These are phyloP conservation scores for Taurulus bubalis DNA, from an alignment of 2,113 vertebrate species.

Conservation along the genomic window DNA sequence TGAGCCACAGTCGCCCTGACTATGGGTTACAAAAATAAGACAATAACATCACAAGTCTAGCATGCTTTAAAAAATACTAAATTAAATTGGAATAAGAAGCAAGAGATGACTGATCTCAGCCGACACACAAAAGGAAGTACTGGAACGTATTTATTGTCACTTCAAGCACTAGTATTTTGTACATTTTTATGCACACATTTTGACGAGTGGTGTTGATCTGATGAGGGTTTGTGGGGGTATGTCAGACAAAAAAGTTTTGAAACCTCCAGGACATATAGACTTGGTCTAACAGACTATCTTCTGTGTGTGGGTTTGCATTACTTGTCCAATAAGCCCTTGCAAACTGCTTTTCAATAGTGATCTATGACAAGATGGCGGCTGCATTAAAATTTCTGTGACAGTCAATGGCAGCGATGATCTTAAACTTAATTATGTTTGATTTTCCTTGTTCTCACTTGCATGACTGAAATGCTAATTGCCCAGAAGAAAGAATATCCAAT, in stretches of 20 bases:
- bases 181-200: neutral
- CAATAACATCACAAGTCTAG: neutral
- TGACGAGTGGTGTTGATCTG: neutral
- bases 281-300: neutral
- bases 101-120: neutral
- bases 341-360: neutral
- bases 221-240: neutral
- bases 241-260: neutral
- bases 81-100: neutral
- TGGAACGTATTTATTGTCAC: too few relatives aligned
- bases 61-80: neutral
- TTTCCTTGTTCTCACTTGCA: slow-evolving; percentile 9
- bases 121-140: neutral
- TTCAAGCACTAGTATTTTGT: neutral
- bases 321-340: neutral
- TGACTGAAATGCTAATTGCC: neutral
- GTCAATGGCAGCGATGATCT: neutral
- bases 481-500: slow-evolving; percentile 10
- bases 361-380: neutral
- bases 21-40: neutral
- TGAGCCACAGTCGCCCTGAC: too few relatives aligned
- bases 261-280: neutral
- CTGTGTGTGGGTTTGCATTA: slow-evolving; percentile 11
- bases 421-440: neutral
- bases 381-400: neutral